Evolutionary conservation across 2,888 invertebrate genomes (phyloP).

Genomic region (Petrolisthes cinctipes): DNA sequence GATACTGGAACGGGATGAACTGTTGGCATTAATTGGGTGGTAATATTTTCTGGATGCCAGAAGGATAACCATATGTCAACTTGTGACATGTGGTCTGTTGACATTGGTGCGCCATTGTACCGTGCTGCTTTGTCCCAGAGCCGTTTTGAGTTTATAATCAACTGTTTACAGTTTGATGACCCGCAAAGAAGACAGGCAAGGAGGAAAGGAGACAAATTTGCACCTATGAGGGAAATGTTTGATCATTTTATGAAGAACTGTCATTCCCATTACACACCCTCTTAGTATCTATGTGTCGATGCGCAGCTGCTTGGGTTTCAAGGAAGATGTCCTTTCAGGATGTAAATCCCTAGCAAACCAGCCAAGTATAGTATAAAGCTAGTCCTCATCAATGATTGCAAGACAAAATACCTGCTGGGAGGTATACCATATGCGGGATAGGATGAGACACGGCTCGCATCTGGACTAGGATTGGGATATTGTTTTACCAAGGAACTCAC

Average conservation of each 20-base stretch:
- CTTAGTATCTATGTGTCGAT: slow-evolving; percentile 67
- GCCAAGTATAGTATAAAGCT: slow-evolving; percentile 69
- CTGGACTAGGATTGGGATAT: neutral
- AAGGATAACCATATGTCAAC: slow-evolving; percentile 22
- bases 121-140: neutral
- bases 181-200: neutral
- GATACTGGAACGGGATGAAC: neutral
- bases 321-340: slow-evolving; percentile 66
- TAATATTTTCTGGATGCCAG: slow-evolving; percentile 11
- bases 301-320: slow-evolving; percentile 67
- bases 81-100: neutral
- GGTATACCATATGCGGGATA: slow-evolving; percentile 68
- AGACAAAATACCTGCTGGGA: slow-evolving; percentile 68
- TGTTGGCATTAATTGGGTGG: neutral
- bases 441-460: neutral
- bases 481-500: neutral
- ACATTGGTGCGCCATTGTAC: neutral
- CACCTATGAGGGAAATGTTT: neutral
- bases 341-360: slow-evolving; percentile 68
- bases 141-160: neutral
- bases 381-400: slow-evolving; percentile 68
- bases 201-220: neutral
- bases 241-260: slow-evolving; percentile 65
- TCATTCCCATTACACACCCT: slow-evolving; percentile 61
- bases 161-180: slow-evolving; percentile 7